A percentile compares a stretch with the other conserved stretches of the same genome.
These are phyloP conservation scores for Micronycteris hirsuta DNA, from an alignment of 2,113 vertebrate genomes.

Conservation along the genomic window DNA sequence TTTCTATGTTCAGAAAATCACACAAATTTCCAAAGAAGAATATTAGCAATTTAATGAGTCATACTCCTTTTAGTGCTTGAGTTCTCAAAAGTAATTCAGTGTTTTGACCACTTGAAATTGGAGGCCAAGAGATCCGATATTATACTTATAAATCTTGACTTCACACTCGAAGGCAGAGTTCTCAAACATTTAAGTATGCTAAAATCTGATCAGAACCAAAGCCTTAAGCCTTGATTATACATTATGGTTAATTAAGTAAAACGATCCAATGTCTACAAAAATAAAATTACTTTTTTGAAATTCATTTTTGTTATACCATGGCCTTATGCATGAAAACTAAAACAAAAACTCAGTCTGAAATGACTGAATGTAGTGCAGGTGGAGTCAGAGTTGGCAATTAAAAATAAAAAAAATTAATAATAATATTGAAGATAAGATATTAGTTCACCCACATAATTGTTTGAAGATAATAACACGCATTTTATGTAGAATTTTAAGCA, in stretches of 20 bases:
- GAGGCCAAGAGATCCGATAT: neutral
- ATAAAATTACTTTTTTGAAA: neutral
- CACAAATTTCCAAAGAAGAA: neutral
- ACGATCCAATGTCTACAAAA: neutral
- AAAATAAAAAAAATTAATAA: neutral
- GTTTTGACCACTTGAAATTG: neutral
- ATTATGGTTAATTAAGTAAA: neutral
- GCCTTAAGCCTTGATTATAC: neutral
- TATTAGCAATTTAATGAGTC: neutral
- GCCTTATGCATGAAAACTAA: neutral
- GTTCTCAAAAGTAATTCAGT: neutral
- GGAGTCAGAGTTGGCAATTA: neutral
- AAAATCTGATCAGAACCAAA: slow-evolving; percentile 9
- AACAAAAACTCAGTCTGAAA: neutral
- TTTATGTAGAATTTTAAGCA: neutral
- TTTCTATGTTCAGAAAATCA: neutral
- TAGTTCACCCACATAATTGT: neutral
- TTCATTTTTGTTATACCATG: neutral
- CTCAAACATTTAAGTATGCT: neutral
- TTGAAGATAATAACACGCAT: neutral
- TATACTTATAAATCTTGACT: slow-evolving; percentile 27
- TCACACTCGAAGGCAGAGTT: neutral
- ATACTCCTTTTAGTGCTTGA: neutral
- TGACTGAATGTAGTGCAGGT: neutral
- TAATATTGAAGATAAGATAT: neutral